Percentiles rank a stretch among this genome's conserved stretches.
Conservation (phyloP, 2,797 vertebrate genomes). For the Orientallactaga sibirica region DNA sequence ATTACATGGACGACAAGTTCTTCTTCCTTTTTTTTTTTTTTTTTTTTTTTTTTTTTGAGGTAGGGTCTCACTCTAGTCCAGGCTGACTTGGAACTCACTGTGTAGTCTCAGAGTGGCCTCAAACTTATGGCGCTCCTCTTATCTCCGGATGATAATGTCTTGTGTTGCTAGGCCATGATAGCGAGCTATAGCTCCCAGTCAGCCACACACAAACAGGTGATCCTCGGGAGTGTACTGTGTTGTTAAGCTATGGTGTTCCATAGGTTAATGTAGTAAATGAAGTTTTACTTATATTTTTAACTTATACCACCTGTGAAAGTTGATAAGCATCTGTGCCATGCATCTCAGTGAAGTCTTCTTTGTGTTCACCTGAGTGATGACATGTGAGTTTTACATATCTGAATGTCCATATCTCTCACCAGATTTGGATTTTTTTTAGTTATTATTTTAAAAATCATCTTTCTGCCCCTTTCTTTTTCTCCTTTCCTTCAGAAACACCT, state of each 20-base stretch:
- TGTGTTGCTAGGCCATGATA: background rate
- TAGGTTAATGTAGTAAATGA: background rate
- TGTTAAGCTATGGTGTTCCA: background rate
- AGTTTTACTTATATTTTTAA: background rate
- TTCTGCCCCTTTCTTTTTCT: no score
- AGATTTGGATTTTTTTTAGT: background rate
- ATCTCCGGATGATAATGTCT: no score
- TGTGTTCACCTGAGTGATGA: background rate
- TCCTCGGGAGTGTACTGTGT: background rate
- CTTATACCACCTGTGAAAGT: background rate
- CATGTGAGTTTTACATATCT: background rate
- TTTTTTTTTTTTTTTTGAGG: no score
- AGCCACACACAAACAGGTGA: background rate
- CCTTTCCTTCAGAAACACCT: background rate
- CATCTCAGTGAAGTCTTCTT: background rate
- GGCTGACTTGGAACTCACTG: no score
- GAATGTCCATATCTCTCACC: background rate
- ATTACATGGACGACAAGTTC: background rate
- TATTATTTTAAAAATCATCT: background rate
- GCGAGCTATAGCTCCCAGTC: background rate
- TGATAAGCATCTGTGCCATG: background rate
- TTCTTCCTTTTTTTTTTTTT: background rate
- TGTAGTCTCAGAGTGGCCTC: no score
- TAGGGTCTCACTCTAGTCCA: no score
- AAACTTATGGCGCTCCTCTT: no score